These are phyloP conservation scores for Lepidurus packardi DNA, from an alignment of 1,140 invertebrate genomes.

Conservation along the genomic window DNA sequence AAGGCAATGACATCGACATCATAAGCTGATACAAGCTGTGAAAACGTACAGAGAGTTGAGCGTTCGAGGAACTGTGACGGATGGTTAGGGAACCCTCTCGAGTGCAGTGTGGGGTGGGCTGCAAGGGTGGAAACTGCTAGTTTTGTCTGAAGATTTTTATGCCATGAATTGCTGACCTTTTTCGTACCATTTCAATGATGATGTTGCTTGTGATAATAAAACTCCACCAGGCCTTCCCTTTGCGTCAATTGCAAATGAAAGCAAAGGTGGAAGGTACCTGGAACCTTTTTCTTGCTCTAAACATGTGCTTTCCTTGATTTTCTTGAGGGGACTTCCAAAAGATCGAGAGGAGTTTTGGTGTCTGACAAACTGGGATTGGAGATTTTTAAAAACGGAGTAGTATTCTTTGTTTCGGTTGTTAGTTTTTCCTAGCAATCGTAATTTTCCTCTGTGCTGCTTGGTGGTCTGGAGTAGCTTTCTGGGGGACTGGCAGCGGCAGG, in stretches of 20 bases:
- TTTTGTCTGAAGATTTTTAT: not conserved
- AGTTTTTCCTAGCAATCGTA: not conserved
- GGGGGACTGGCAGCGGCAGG: slow-evolving; percentile 9
- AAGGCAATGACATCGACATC: not conserved
- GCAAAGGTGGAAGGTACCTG: not conserved
- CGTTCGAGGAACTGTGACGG: not conserved
- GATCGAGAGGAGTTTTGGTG: slow-evolving; percentile 8
- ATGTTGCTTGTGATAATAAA: slow-evolving; percentile 19
- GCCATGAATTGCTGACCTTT: not conserved
- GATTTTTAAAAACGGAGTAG: not conserved
- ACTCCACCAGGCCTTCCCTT: not conserved
- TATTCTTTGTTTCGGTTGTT: slow-evolving; percentile 16
- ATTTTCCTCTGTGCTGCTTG: slow-evolving; percentile 13
- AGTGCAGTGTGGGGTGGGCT: not conserved
- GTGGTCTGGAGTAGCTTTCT: slow-evolving; percentile 9
- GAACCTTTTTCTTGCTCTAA: not conserved
- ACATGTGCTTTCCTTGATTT: not conserved
- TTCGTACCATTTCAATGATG: slow-evolving; percentile 17
- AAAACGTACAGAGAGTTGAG: not conserved
- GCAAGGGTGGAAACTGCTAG: not conserved
- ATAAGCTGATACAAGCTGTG: not conserved
- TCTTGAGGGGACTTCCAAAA: slow-evolving; percentile 14
- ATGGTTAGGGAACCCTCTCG: not conserved
- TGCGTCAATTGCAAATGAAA: slow-evolving; percentile 7
- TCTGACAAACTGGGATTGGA: not conserved